These are phyloP conservation scores for Onychostoma macrolepis DNA, from an alignment of 2,113 vertebrate species.

Conservation along the genomic window DNA sequence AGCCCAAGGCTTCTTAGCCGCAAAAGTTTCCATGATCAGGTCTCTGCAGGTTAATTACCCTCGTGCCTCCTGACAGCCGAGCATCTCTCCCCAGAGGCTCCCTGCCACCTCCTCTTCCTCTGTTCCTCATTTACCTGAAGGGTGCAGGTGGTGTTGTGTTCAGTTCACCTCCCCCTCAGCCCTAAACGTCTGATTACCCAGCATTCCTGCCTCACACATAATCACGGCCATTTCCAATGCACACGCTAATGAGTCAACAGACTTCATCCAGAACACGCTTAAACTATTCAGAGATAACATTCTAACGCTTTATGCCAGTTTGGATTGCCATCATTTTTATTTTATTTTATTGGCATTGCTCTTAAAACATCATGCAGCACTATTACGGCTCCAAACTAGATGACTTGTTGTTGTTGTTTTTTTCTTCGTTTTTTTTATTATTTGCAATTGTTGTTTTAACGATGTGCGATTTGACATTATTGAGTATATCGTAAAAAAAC, in stretches of 20 bases:
- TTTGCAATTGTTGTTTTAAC: no score
- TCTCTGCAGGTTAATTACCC: conserved; percentile 82
- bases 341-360: not conserved
- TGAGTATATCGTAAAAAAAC: no score
- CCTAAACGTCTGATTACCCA: conserved; percentile 52
- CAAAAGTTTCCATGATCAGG: conserved; percentile 72
- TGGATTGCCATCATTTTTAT: not conserved
- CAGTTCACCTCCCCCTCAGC: conserved; percentile 46
- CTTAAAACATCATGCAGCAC: not conserved
- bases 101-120: conserved; percentile 41
- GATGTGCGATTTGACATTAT: no score
- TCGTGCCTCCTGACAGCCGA: conserved; percentile 45
- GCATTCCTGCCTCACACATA: conserved; percentile 35
- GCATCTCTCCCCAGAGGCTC: conserved; percentile 66
- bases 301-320: not conserved
- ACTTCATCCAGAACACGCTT: not conserved
- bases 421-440: no score
- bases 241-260: conserved; percentile 18
- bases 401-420: no score
- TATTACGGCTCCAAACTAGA: not conserved
- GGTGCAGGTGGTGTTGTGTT: conserved; percentile 60
- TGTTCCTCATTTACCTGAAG: conserved; percentile 49
- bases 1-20: not conserved
- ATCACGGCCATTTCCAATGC: conserved; percentile 20
- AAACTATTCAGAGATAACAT: not conserved